Evolutionary conservation across 2,797 vertebrate species (phyloP).

Genomic region (Sitta carolinensis): DNA sequence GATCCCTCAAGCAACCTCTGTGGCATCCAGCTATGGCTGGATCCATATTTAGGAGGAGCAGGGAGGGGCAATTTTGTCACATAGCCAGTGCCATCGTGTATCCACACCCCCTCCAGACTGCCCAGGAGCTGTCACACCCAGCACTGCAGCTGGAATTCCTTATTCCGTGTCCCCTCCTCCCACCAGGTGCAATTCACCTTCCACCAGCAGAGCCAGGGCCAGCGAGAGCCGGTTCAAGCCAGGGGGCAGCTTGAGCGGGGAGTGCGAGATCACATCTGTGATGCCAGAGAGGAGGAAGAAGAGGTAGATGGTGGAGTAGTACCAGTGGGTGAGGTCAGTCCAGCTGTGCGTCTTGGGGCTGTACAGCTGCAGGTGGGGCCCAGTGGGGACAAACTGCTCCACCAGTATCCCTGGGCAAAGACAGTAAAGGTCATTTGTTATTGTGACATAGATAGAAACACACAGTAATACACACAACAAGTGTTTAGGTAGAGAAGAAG

Average conservation of each 20-base stretch:
- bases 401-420: constrained; percentile 84
- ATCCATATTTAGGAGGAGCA: neutral
- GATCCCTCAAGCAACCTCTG: neutral
- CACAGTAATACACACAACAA: no score
- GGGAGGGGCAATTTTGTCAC: neutral
- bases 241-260: constrained; percentile 68
- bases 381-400: constrained; percentile 90
- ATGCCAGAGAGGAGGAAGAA: constrained; percentile 89
- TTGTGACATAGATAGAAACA: no score
- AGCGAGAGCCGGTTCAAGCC: constrained; percentile 82
- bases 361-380: constrained; percentile 87
- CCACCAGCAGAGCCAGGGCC: constrained; percentile 82
- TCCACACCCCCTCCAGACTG: no score
- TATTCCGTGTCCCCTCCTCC: accelerated
- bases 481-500: no score
- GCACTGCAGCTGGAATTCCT: neutral
- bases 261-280: constrained; percentile 69
- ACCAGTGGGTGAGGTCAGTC: constrained; percentile 92
- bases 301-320: constrained; percentile 94
- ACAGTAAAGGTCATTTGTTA: neutral
- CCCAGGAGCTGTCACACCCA: neutral
- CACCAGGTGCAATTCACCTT: constrained; percentile 76
- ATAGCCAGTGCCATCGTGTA: accelerated
- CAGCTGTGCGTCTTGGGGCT: constrained; percentile 65
- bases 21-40: accelerated